Base-by-base conservation (phyloP, 2,888 invertebrate species). In the Caradrina kadenii region DNA sequence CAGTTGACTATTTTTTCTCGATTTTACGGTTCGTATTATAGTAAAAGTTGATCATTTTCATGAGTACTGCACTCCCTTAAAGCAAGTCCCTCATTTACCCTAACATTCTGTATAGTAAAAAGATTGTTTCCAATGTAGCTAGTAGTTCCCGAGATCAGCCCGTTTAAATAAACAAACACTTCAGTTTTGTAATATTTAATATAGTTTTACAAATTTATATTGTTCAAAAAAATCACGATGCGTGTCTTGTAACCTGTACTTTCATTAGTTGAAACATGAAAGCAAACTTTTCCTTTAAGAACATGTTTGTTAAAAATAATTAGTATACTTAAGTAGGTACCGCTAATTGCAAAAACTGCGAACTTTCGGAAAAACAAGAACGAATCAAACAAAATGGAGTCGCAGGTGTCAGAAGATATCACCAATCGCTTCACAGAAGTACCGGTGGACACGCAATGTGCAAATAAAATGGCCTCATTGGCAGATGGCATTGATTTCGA, bases 361-460 rank as follows among this genome's bases (percentile, higher is more conserved):
- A 54, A 31, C 31, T 59, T 60, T 65, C 58, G 2, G 52, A 63
- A 67, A 69, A 64, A 65, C 54, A 52, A 62, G 50, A 64, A 69
- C 35, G 26, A 54, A 63, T 53, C 52, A 45, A 70, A 63, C 70
- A 22, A 70, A 74, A 60, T 74, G 45, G 39, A 39, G 39, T 39
- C n/a, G 55, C 76, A 81, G 80, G 67, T 73, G 76, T 62, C 73
- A 72, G 22, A 61, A 75, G 65, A 74, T 78, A 39, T 39, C 13
- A 59, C 55, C 45, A 63, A 78, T 75, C 69, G 10, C 50, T 8
- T 61, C 55, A 63, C 59, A 63, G 53, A 60, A 72, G 64, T 72
- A 63, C 63, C 52, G 50, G 54, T 67, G 59, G 42, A 62, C 75
- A 67, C 10, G 79, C 79, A 63, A 79, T 73, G 63, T 68, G 81